A percentile compares a stretch with the other conserved stretches of the same genome.
These are phyloP conservation scores for Ashinkailepas kermadecensis DNA, from an alignment of 2,888 invertebrate genomes.

Conservation along the genomic window DNA sequence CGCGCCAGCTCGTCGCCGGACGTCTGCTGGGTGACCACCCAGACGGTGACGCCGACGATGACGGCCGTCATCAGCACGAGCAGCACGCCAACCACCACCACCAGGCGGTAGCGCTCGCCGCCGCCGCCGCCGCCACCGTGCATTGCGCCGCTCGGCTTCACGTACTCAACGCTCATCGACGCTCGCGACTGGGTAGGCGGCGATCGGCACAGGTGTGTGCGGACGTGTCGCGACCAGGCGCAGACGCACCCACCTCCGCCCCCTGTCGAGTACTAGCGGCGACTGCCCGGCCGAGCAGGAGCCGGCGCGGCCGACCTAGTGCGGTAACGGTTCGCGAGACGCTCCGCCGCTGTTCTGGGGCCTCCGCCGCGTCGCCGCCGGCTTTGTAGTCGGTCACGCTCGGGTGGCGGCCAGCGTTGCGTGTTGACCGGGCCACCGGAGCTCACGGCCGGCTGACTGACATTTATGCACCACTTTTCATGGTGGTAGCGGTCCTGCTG, in stretches of 20 bases:
- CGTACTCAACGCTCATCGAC: not conserved
- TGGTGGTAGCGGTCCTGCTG: not conserved
- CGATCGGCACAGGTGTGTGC: no score
- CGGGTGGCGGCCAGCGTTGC: not conserved
- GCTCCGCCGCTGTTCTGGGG: not conserved
- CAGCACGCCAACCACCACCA: constrained; percentile 10
- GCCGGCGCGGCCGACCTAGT: no score
- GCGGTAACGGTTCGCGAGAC: not conserved
- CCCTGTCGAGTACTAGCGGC: not conserved
- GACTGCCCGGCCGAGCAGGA: not conserved
- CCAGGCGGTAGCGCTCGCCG: not conserved
- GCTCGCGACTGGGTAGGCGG: no score
- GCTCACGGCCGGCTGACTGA: not conserved
- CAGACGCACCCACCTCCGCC: not conserved
- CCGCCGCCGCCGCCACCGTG: not conserved
- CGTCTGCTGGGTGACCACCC: constrained; percentile 16
- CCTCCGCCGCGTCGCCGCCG: not conserved
- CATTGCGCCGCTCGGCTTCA: no score
- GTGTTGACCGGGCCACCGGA: not conserved
- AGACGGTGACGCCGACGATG: constrained; percentile 21
- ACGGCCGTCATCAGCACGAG: constrained; percentile 11
- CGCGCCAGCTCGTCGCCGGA: not conserved
- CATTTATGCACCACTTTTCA: not conserved
- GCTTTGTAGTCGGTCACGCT: not conserved
- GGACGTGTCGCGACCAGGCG: no score